Evolutionary conservation across 1,140 invertebrate species (phyloP).

Genomic region (Drosophila nebulosa): DNA sequence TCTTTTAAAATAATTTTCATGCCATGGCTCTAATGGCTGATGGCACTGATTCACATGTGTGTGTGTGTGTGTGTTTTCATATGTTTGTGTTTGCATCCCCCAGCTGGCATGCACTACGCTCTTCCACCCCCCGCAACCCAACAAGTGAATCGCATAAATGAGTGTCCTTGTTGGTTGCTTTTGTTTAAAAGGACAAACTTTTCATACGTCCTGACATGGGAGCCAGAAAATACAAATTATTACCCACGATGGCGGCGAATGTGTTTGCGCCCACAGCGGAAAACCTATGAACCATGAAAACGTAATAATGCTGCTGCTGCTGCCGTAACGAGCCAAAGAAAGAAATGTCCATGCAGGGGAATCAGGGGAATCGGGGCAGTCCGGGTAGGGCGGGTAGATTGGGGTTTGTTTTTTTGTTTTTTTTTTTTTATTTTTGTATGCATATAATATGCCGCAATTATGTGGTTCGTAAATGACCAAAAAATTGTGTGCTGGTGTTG

Average conservation of each 20-base stretch:
- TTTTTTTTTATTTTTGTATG: slow-evolving; percentile 33
- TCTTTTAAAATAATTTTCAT: slow-evolving; percentile 59
- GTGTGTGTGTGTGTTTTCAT: background rate
- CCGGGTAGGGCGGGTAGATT: too few species aligned
- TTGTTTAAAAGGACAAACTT: slow-evolving; percentile 73
- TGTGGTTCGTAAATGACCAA: slow-evolving; percentile 78
- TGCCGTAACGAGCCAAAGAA: slow-evolving; percentile 3
- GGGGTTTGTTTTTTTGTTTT: too few species aligned
- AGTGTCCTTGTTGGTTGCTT: slow-evolving; percentile 41
- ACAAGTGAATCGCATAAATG: slow-evolving; percentile 10
- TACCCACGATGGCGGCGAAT: slow-evolving; percentile 35
- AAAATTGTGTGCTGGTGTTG: slow-evolving; percentile 75
- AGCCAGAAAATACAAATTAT: slow-evolving; percentile 51
- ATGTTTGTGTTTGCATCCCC: background rate
- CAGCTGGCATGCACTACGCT: background rate
- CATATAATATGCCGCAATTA: slow-evolving; percentile 78
- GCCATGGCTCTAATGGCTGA: background rate
- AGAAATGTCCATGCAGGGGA: background rate
- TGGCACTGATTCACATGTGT: slow-evolving; percentile 42
- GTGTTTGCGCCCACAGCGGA: slow-evolving; percentile 50
- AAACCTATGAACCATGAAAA: slow-evolving; percentile 76
- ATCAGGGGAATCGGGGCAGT: slow-evolving; percentile 1
- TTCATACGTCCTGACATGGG: slow-evolving; percentile 47
- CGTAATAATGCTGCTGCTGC: slow-evolving; percentile 59
- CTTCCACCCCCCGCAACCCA: background rate